Base-by-base conservation (phyloP, 2,113 vertebrate species). In the Turnix velox region DNA sequence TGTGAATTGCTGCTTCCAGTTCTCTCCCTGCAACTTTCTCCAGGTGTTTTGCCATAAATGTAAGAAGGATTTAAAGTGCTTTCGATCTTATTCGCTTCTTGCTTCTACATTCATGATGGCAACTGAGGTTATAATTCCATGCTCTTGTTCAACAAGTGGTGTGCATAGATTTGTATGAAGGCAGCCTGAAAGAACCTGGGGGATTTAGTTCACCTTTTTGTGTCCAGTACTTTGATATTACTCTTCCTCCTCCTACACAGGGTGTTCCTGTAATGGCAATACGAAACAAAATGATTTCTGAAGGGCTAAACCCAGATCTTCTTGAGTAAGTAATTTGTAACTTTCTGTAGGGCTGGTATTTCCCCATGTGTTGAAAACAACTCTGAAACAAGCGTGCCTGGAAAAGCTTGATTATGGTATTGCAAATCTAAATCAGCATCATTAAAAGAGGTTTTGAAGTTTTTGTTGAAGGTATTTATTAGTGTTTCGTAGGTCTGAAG, bases 231-330 rank as follows among this genome's bases (percentile, higher is more conserved):
- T 73, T 91, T 92, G 25, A 87, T 58, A 16, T 48, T 82, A 22
- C 78, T 90, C 45, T 82, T 81, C 18, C 16, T 84, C 5, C 46
- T 95, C 28, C 65, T 67, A 6, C 33, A n/a, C 95, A 99, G 99
- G 99, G 99, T 52, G 99, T 99, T 97, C 99, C 99, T 57, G 98
- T 98, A n/a, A 98, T 99, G 99, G 99, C 99, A 55, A 99, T 99
- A 96, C 98, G 98, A 96, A 99, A 99, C 96, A 99, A 99, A 98
- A 99, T 99, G 99, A 95, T 99, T 82, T 95, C 98, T 67, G 99
- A 99, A 94, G 99, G 99, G 61, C 97, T 99, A 87, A 98, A 99
- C 95, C 99, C 99, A 18, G 98, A 97, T 95, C 97, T 99, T 96
- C 98, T 99, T 1, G 99, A 99, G 99, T 99, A 96, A 99, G 99